These are phyloP conservation scores for Gonocerus acuteangulatus DNA, from an alignment of 2,888 invertebrate species.

Conservation along the genomic window DNA sequence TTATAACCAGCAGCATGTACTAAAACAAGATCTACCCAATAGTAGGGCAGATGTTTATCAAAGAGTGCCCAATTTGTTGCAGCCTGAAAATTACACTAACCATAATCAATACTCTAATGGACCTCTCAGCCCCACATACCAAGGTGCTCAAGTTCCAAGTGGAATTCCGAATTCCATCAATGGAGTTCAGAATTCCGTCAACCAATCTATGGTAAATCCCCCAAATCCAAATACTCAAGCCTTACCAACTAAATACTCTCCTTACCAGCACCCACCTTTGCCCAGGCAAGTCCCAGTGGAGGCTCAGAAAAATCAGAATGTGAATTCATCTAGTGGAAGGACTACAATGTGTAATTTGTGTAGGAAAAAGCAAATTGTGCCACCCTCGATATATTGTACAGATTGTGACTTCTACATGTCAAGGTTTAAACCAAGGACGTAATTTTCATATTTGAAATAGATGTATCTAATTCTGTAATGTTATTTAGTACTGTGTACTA, in stretches of 20 bases:
- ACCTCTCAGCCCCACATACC: constrained; percentile 13
- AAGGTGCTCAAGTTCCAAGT: background rate
- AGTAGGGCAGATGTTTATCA: constrained; percentile 35
- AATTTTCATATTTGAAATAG: constrained; percentile 9
- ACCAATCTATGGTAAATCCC: background rate
- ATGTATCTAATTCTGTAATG: background rate
- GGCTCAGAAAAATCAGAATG: constrained; percentile 1
- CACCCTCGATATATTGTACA: constrained; percentile 73
- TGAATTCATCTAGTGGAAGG: constrained; percentile 44
- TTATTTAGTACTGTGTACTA: constrained; percentile 25
- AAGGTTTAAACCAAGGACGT: constrained; percentile 58
- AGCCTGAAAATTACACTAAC: constrained; percentile 40
- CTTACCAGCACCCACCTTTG: constrained; percentile 58
- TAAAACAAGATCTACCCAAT: constrained; percentile 36
- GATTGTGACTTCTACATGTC: constrained; percentile 92
- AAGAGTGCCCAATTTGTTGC: constrained; percentile 35
- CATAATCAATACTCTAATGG: constrained; percentile 36
- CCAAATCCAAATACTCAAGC: constrained; percentile 24
- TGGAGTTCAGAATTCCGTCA: constrained; percentile 1
- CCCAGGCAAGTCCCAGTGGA: constrained; percentile 44
- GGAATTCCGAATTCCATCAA: background rate
- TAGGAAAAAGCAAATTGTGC: constrained; percentile 70
- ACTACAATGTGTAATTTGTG: constrained; percentile 76
- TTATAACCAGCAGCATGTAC: constrained; percentile 32
- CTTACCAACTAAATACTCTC: constrained; percentile 42